Base-by-base conservation (phyloP, 1,140 invertebrate species). In the Bombus cullumanus region DNA sequence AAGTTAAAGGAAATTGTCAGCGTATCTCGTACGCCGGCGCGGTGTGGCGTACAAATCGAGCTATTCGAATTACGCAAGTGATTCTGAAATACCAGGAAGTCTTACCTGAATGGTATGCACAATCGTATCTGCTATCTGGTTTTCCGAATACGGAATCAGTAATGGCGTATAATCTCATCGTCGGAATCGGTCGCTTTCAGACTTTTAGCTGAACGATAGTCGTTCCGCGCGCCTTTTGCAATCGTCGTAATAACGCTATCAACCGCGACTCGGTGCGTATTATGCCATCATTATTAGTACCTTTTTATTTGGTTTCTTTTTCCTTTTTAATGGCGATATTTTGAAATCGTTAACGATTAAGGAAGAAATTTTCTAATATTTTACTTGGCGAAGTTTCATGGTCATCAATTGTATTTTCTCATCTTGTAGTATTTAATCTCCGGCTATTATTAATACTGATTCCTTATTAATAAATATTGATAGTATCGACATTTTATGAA, bases 31-130 rank as follows among this genome's bases (percentile, higher is more conserved):
- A 28, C 72, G 6, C 39, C 12, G 41, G 9, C 47, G 47, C 47
- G 47, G 47, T 0, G 47, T 1, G 18, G 47, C 22, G 15, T 31
- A 75, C 37, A 66, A 59, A 34, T 71, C 53, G 39, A 59, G 59
- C 28, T 66, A 25, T 59, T 47, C 43, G 80, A 39, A 83, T 88
- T 88, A 83, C 85, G 76, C 59, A 88, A 88, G 41, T n/a, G 79
- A 31, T 41, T 83, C 80, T 73, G 72, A 83, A 62, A 76, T 79
- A 86, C 76, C 83, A 88, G 86, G 86, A 88, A 88, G 84, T 88
- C 72, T 86, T 86, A 83, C 76, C 47, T 31, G 77, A 85, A 81
- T 78, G 83, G 83, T 85, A 85, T 85, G 77, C 83, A 85, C 76
- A 53, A 64, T 81, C 74, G 81, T 86, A 71, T 83, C 59, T 72